Evolutionary conservation across 2,888 invertebrate species (phyloP), one percentile per base, ranked within the genome.

Genomic region (Smittia aterrima): DNA sequence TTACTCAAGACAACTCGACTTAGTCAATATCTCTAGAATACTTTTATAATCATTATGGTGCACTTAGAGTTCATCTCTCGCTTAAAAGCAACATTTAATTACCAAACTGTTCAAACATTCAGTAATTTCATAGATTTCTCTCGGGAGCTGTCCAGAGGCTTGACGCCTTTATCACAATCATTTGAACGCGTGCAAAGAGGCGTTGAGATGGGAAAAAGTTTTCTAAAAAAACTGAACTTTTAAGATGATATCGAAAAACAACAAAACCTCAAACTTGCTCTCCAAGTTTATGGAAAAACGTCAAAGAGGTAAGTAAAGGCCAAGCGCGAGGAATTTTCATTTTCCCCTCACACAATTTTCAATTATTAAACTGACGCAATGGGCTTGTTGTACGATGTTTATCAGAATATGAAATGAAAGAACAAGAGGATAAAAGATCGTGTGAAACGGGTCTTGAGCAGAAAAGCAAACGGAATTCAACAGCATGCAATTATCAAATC

Each of bases 401-500:
- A 47, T 47, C 47, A n/a, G 47, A 47, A 47, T 47, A 16, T 47
- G 47, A n/a, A 47, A 11, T 47, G 47, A n/a, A 47, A 47, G 47
- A 47, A 47, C 47, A 47, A 47, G 47, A 47, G 16, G 47, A 47
- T 2, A 47, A 47, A 47, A 47, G 47, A 47, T 47, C 47, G 47
- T 47, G 47, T 47, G 47, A 47, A 47, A 47, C 47, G 47, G 16
- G 47, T 11, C 47, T 16, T 11, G 11, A 47, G 16, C 11, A n/a
- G 47, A 47, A 47, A 16, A 32, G 32, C 32, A 47, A 47, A 47
- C 47, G 47, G 40, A 66, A 38, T 32, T 32, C 66, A 66, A 66
- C 66, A 38, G 40, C 66, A 38, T 38, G 66, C 66, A 66, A 66
- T 66, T 66, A 66, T 66, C 66, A 66, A 66, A 66, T 66, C 66